Conservation (phyloP, 2,888 invertebrate genomes). For the Diadegma fenestrale region DNA sequence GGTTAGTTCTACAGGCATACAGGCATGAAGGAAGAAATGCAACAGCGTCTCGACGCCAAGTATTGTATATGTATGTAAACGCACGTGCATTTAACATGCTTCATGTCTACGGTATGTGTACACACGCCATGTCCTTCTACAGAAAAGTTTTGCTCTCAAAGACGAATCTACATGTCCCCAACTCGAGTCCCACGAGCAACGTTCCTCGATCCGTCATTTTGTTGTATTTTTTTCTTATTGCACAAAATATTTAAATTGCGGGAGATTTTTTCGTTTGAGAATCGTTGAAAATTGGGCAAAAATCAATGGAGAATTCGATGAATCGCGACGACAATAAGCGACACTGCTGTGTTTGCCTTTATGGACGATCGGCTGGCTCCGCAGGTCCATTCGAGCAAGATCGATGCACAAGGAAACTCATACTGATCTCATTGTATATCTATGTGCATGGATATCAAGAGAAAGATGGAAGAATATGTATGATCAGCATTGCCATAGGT, state of each 20-base stretch:
- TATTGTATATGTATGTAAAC: conserved; percentile 26
- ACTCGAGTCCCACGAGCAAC: conserved; percentile 48
- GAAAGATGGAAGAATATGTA: background rate
- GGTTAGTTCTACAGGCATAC: background rate
- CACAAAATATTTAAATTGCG: conserved; percentile 18
- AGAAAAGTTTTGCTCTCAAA: conserved; percentile 54
- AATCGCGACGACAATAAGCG: background rate
- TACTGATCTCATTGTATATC: conserved; percentile 45
- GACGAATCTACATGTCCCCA: conserved; percentile 64
- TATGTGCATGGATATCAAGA: background rate
- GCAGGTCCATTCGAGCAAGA: conserved; percentile 54
- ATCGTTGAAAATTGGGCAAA: background rate
- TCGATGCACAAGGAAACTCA: conserved; percentile 67
- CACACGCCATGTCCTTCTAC: conserved; percentile 48
- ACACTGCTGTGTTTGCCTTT: background rate
- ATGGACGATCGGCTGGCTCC: conserved; percentile 38
- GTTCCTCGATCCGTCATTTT: conserved; percentile 31
- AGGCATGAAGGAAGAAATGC: conserved; percentile 3
- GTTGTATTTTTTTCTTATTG: background rate
- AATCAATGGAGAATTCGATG: background rate
- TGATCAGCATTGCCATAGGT: conserved; percentile 59
- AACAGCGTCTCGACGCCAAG: background rate
- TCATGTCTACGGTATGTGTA: conserved; percentile 25
- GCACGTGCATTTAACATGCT: conserved; percentile 53
- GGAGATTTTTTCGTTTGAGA: background rate